These are phyloP conservation scores for Busseola fusca DNA, from an alignment of 2,888 invertebrate genomes.

Conservation along the genomic window DNA sequence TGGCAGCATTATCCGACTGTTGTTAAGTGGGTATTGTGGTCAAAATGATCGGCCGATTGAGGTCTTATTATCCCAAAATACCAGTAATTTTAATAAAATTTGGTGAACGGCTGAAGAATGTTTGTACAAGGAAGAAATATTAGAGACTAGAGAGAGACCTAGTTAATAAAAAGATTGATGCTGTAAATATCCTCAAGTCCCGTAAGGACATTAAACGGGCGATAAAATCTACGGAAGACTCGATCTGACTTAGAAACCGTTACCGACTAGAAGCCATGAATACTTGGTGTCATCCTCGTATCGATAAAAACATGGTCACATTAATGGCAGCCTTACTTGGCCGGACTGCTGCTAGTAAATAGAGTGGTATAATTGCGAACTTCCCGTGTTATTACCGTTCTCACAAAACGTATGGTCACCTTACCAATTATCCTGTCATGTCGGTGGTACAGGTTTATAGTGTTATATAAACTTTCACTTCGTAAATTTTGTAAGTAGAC, in stretches of 20 bases:
- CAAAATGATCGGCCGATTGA: conserved; percentile 9
- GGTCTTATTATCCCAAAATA: background rate
- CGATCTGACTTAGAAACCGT: conserved; percentile 51
- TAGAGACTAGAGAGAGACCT: background rate
- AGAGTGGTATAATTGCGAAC: conserved; percentile 70
- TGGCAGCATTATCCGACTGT: conserved; percentile 22
- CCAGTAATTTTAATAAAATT: background rate
- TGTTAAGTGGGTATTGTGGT: conserved; percentile 20
- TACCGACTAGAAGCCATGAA: conserved; percentile 47
- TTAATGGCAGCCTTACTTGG: conserved; percentile 53
- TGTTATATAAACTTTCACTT: conserved; percentile 47
- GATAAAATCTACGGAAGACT: conserved; percentile 46
- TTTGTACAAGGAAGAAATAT: background rate
- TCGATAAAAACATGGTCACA: conserved; percentile 57
- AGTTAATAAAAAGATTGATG: conserved; percentile 2
- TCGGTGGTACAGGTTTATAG: conserved; percentile 53
- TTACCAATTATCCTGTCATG: conserved; percentile 68
- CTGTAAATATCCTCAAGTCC: conserved; percentile 35
- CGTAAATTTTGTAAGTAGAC: background rate
- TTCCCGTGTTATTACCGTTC: conserved; percentile 73
- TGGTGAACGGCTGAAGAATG: background rate
- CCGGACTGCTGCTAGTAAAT: conserved; percentile 55
- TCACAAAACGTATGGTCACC: conserved; percentile 63
- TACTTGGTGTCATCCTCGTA: conserved; percentile 46
- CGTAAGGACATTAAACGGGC: conserved; percentile 42